Base-by-base conservation (phyloP, 1,140 invertebrate genomes). In the Andricus grossulariae region DNA sequence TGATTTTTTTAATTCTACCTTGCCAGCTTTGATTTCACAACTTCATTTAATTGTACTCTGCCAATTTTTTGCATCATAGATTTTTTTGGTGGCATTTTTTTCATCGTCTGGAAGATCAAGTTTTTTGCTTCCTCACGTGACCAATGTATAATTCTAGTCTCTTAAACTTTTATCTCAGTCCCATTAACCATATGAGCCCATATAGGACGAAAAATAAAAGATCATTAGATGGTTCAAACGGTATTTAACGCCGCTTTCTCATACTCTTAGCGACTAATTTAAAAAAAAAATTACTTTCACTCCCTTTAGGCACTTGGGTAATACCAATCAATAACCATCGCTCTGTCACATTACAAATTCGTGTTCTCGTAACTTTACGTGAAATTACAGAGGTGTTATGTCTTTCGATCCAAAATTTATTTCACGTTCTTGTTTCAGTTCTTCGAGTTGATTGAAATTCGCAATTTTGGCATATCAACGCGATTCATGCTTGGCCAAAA, bases 231-330 rank as follows among this genome's bases (percentile, higher is more conserved):
- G 60, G 21, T n/a, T 32, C 60, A n/a, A 13, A 39, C 39, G 25
- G 39, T 66, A 39, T 57, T 57, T 39, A 39, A 13, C 12, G 25
- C 25, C 25, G 39, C 60, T 66, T 66, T 66, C 60, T 39, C 60
- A 15, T 16, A 66, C 60, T 66, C 39, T 66, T 66, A 15, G 12
- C 32, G 32, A 66, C 32, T 66, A 39, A 45, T 66, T 66, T 21
- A 21, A 15, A 66, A 66, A 66, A 66, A 66, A 66, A 66, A 66
- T 66, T 39, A 66, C 60, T 66, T 66, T 66, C 60, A 66, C 60
- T 66, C 60, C 60, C 32, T 66, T 66, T 66, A 13, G 13, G 8
- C 21, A 16, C 6, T 66, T 39, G 16, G 32, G n/a, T 66, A n/a
- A 66, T 16, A 39, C 39, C 32, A 66, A 66, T 39, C 57, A 32